These are phyloP conservation scores for Stictonetta naevosa DNA, from an alignment of 2,113 vertebrate species.

Conservation along the genomic window DNA sequence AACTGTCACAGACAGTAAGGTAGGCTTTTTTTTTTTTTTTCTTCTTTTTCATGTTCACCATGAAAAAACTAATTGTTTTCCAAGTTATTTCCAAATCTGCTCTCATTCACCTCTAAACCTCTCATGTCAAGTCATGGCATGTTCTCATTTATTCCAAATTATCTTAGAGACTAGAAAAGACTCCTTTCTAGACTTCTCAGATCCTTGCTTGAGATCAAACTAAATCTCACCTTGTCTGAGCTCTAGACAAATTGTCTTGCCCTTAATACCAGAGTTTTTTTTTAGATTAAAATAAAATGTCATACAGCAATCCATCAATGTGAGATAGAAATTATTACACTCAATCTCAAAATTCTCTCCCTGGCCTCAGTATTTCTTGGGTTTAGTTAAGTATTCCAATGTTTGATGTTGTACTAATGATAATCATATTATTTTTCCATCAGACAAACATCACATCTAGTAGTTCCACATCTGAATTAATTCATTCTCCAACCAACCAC, in stretches of 20 bases:
- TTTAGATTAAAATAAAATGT: constrained; percentile 12
- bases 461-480: neutral
- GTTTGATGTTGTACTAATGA: neutral
- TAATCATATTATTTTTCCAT: neutral
- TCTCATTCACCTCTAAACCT: neutral
- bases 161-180: neutral
- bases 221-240: neutral
- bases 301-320: neutral
- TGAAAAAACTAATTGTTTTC: neutral
- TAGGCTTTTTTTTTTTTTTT: neutral
- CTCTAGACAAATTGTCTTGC: neutral
- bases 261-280: neutral
- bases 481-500: neutral
- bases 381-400: neutral
- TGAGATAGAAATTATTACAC: neutral
- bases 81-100: neutral
- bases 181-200: neutral
- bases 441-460: neutral
- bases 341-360: neutral
- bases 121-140: neutral
- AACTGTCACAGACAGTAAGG: neutral
- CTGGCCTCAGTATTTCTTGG: neutral
- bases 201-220: neutral
- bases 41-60: neutral
- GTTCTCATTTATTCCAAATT: neutral